These are phyloP conservation scores for Polypedilum vanderplanki DNA, from an alignment of 1,140 invertebrate species.

Conservation along the genomic window DNA sequence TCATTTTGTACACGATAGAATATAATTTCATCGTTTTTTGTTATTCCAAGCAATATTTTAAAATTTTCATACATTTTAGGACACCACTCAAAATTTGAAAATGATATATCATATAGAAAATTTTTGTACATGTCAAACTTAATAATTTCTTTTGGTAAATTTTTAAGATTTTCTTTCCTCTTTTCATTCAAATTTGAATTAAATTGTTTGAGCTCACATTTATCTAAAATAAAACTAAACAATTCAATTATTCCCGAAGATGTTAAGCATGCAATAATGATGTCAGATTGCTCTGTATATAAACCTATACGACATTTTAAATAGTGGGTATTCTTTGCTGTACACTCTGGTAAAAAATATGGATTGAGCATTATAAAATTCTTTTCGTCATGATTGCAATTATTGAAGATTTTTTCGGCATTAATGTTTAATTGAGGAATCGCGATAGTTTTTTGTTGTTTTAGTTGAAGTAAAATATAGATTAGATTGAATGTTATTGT, in stretches of 20 bases:
- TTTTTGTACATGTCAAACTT: not conserved
- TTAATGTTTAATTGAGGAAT: not conserved
- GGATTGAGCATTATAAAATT: not conserved
- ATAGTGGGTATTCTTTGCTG: not conserved
- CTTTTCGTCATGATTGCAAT: not conserved
- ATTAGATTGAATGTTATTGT: not conserved
- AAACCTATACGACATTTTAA: not conserved
- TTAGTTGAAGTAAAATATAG: not conserved
- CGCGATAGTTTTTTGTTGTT: not conserved
- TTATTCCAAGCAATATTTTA: not conserved
- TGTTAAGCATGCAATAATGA: not conserved
- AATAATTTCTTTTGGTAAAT: not conserved
- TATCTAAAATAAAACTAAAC: not conserved
- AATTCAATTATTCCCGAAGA: not conserved
- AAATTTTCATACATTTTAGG: not conserved
- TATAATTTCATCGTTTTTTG: not conserved
- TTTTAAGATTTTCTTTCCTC: not conserved
- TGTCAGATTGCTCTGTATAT: not conserved
- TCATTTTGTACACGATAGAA: not conserved
- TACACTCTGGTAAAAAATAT: not conserved
- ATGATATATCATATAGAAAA: not conserved
- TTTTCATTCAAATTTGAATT: not conserved
- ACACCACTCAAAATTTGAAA: slow-evolving; percentile 9
- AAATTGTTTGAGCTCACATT: not conserved
- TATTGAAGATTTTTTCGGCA: not conserved